Evolutionary conservation across 2,113 vertebrate genomes (phyloP).

Genomic region (Phalacrocorax aristotelis): DNA sequence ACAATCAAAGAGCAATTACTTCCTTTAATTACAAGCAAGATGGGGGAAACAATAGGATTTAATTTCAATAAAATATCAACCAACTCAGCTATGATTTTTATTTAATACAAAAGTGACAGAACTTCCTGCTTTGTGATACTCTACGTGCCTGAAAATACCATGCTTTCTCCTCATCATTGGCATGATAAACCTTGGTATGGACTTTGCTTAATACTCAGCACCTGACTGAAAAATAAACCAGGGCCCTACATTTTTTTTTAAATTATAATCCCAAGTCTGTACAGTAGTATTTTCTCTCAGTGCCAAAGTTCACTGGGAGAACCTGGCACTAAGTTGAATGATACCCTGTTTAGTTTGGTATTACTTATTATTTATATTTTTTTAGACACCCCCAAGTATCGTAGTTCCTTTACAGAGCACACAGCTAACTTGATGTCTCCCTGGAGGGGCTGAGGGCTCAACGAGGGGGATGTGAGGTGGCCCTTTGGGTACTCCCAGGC

Average conservation of each 20-base stretch:
- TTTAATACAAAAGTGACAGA: not conserved
- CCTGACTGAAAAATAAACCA: not conserved
- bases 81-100: not conserved
- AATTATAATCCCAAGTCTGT: not conserved
- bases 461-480: not conserved
- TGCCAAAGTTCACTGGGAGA: not conserved
- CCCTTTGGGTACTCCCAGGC: not conserved
- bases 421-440: not conserved
- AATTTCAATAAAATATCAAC: conserved; percentile 16
- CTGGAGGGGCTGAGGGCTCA: not conserved
- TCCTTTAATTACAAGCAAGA: not conserved
- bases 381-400: not conserved
- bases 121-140: not conserved
- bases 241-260: not conserved
- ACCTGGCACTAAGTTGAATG: not conserved
- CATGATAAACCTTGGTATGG: not conserved
- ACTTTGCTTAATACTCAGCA: not conserved
- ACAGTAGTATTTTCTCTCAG: not conserved
- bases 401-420: not conserved
- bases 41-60: not conserved
- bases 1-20: conserved; percentile 52
- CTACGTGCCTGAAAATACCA: not conserved
- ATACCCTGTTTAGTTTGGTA: not conserved
- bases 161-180: not conserved
- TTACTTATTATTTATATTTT: not conserved